Base-by-base conservation (phyloP, 2,888 invertebrate species). In the Mesorhabditis spiculigera region DNA sequence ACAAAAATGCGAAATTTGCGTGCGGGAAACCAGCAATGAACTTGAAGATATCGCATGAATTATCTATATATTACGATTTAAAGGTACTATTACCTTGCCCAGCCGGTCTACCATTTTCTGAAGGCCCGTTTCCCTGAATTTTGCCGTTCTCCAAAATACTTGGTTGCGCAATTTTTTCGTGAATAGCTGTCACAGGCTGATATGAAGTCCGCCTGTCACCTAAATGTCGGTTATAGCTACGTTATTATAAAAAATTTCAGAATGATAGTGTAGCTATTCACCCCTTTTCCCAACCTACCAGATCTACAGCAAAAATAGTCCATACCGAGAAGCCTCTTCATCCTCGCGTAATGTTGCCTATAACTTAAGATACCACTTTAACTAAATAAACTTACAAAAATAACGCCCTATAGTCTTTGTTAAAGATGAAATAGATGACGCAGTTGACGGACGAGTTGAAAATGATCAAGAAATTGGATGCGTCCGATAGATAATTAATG, bases 381-480 rank as follows among this genome's bases (percentile, higher is more conserved):
- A 28, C 28, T 28, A 28, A 28, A 28, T 28, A 5, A 6, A 45
- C 75, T 72, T 16, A 78, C 77, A 73, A 66, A 67, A 84, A 84
- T n/a, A 83, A 67, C 63, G 78, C 81, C 13, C 84, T 73, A 69
- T 82, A 85, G 42, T 86, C 83, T 42, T 72, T 75, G 67, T 82
- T 82, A 75, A 86, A 86, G 43, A 82, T 77, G 65, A 79, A 74
- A 67, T 86, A 86, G 71, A 86, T 85, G 63, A 86, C 74, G 67
- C 82, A 84, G 71, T 86, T 86, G 68, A 86, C 85, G 16, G 82
- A 80, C 8, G 82, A 81, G 71, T 86, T 86, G 75, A 86, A 81
- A 5, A 86, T 76, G n/a, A 86, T 86, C 62, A 86, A 73, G 65
- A 86, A 85, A 72, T 86, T 86, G 72, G 80, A 79, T n/a, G 83